Conservation (phyloP, 2,113 vertebrate genomes). For the Syrrhaptes paradoxus region DNA sequence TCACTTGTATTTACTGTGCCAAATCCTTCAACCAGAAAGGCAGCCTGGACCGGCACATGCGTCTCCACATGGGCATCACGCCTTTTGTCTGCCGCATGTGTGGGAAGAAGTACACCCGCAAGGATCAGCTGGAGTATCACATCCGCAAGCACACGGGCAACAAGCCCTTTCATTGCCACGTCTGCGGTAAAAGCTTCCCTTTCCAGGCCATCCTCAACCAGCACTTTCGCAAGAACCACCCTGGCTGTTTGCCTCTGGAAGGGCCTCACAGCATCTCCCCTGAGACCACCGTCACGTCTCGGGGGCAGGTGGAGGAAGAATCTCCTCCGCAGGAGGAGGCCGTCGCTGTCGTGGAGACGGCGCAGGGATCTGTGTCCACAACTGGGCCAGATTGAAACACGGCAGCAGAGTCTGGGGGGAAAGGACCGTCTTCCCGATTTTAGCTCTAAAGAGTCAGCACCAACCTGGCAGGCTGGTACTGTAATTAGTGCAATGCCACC, state of each 20-base stretch:
- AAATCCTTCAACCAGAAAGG: slow-evolving; percentile 99
- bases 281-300: slow-evolving; percentile 91
- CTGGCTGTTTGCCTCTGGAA: slow-evolving; percentile 90
- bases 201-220: slow-evolving; percentile 99
- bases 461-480: slow-evolving; percentile 67
- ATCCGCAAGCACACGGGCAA: slow-evolving; percentile 99
- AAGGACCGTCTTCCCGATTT: slow-evolving; percentile 57
- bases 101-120: slow-evolving; percentile 99
- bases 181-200: slow-evolving; percentile 97
- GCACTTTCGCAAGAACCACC: slow-evolving; percentile 99
- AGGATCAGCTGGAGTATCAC: slow-evolving; percentile 98
- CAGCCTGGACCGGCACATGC: slow-evolving; percentile 98
- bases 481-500: slow-evolving; percentile 72
- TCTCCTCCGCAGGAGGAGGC: slow-evolving; percentile 90
- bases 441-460: slow-evolving; percentile 54
- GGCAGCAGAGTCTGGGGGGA: slow-evolving; percentile 1
- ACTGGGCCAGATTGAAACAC: slow-evolving; percentile 89
- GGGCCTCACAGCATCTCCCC: slow-evolving; percentile 94
- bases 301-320: slow-evolving; percentile 87
- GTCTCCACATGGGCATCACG: slow-evolving; percentile 98
- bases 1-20: slow-evolving; percentile 99
- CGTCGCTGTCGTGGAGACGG: slow-evolving; percentile 79
- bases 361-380: slow-evolving; percentile 93
- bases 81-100: slow-evolving; percentile 98
- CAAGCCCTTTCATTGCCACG: slow-evolving; percentile 98